These are phyloP conservation scores for Odontocolon sp. DNA, from an alignment of 2,888 invertebrate genomes.

Conservation along the genomic window DNA sequence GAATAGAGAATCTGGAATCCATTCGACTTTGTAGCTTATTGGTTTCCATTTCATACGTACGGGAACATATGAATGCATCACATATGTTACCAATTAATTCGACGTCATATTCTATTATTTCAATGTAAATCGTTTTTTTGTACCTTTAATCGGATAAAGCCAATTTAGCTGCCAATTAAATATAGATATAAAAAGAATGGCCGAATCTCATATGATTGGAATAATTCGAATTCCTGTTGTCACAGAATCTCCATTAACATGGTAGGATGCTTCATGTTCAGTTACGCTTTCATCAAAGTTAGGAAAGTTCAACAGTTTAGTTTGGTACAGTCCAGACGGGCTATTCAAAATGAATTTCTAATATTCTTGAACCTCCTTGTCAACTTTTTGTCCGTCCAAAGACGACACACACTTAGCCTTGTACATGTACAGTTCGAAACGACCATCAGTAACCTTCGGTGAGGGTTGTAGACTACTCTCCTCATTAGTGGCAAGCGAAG, in stretches of 20 bases:
- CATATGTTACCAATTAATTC: neutral
- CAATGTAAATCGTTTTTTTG: neutral
- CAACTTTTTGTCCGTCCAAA: conserved; percentile 5
- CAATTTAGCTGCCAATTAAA: neutral
- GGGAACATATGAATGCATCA: no score
- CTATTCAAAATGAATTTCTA: conserved; percentile 1
- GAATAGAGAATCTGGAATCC: neutral
- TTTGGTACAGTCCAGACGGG: conserved; percentile 2
- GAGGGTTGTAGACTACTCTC: conserved; percentile 23
- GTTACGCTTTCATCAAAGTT: conserved; percentile 22
- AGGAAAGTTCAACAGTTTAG: conserved; percentile 17
- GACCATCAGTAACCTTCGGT: neutral
- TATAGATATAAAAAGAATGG: conserved; percentile 16
- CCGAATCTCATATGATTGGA: no score
- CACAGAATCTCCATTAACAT: conserved; percentile 41
- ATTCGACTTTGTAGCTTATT: neutral
- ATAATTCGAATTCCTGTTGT: conserved; percentile 42
- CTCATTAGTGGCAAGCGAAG: conserved; percentile 51
- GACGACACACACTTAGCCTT: neutral
- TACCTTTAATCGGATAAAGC: neutral
- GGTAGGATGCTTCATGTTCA: conserved; percentile 10
- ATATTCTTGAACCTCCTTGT: conserved; percentile 19
- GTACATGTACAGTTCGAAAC: neutral
- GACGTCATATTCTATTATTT: neutral
- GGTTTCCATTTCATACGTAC: neutral